Percentiles rank a stretch among this genome's conserved stretches.
Evolutionary conservation across 2,113 vertebrate genomes (phyloP).

Genomic region (Tragelaphus scriptus): DNA sequence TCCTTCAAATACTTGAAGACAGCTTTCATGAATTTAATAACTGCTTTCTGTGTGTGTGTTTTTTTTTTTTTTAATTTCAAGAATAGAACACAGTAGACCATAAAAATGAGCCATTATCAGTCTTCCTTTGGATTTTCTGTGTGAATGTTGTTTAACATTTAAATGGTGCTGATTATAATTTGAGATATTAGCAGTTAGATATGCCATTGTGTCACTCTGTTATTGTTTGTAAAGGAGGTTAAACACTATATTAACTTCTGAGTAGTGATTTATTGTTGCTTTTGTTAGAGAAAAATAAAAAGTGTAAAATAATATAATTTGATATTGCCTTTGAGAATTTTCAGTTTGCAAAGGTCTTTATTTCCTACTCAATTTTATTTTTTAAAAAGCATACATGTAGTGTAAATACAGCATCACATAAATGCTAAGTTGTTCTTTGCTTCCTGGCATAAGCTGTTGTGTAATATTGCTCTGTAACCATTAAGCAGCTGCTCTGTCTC

Average conservation of each 20-base stretch:
- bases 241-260: slow-evolving; percentile 74
- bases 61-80: slow-evolving; percentile 57
- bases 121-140: slow-evolving; percentile 72
- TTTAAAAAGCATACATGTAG: slow-evolving; percentile 53
- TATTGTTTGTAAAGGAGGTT: slow-evolving; percentile 72
- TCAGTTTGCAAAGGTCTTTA: slow-evolving; percentile 53
- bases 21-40: slow-evolving; percentile 72
- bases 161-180: slow-evolving; percentile 77
- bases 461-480: slow-evolving; percentile 45
- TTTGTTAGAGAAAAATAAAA: slow-evolving; percentile 68
- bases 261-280: slow-evolving; percentile 67
- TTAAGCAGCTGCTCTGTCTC: slow-evolving; percentile 59
- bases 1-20: slow-evolving; percentile 61
- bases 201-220: slow-evolving; percentile 72
- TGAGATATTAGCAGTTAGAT: slow-evolving; percentile 76
- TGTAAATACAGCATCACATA: slow-evolving; percentile 56
- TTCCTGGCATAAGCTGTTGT: slow-evolving; percentile 43
- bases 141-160: slow-evolving; percentile 74
- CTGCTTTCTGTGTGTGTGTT: slow-evolving; percentile 53
- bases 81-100: slow-evolving; percentile 64
- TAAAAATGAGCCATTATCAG: slow-evolving; percentile 70
- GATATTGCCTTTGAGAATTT: slow-evolving; percentile 67
- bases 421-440: slow-evolving; percentile 46
- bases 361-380: slow-evolving; percentile 60
- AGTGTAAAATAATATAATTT: slow-evolving; percentile 74